Evolutionary conservation across 1,140 invertebrate species (phyloP), one percentile per base, ranked within the genome.

Genomic region (Stegodyphus mimosarum): DNA sequence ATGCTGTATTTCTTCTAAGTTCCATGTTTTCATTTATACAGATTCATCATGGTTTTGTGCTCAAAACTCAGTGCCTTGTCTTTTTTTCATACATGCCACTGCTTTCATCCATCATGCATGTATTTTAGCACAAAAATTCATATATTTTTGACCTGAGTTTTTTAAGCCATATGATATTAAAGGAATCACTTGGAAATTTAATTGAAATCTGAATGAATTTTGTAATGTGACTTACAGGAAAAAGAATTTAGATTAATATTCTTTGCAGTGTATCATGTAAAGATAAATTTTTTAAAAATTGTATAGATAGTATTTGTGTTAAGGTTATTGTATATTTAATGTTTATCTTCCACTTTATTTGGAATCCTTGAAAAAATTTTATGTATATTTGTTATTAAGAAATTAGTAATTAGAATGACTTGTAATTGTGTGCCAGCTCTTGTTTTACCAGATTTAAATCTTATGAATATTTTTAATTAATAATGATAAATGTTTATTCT

Each of bases 11-110:
- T 83, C 51, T 81, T 74, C 48, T 70, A 78, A 83, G 79, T 73
- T 83, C 73, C 81, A 84, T 70, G 52, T 55, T 76, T 84, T 83
- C 81, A 81, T 84, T 76, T 76, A 84, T 84, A 84, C 72, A 84
- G 60, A 84, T 60, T 52, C 80, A 63, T 55, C 69, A 74, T 67
- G 73, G 81, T 81, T 81, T 81, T 81, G 79, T 81, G 79, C 81
- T 84, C 73, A 84, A 84, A 75, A 75, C 81, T 73, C 50, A 73
- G 80, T 83, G 63, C 60, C 60, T 83, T 67, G 64, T 67, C 64
- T n/a, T 51, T 48, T 50, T 75, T 53, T 76, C 73, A 74, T 84
- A 67, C 71, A 83, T 74, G 49, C 55, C 66, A 70, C 77, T 53
- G 64, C 64, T 80, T 55, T 83, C 80, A 83, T 74, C 63, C 15